Conservation (phyloP, 2,888 invertebrate species). For the Lymantria monacha region DNA sequence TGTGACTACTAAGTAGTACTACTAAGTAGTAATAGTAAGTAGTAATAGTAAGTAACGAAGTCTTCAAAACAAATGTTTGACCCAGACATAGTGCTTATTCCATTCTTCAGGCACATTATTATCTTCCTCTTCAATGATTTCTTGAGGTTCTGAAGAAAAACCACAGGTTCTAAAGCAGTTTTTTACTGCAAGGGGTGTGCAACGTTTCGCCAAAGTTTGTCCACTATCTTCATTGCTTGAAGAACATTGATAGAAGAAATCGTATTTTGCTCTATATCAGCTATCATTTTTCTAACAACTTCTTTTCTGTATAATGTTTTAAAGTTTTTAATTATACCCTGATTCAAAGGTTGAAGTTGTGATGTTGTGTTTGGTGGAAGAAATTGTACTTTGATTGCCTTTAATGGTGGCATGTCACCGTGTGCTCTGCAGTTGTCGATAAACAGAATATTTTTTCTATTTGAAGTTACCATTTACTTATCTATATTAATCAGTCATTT, state of each 20-base stretch:
- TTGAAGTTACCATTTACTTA: background rate
- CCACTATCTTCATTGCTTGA: no score
- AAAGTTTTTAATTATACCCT: background rate
- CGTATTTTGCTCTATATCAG: background rate
- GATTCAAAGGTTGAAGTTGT: background rate
- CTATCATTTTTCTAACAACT: background rate
- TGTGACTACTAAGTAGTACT: no score
- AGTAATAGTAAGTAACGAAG: background rate
- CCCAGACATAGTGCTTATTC: background rate
- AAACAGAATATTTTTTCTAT: slow-evolving; percentile 7
- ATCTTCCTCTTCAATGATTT: no score
- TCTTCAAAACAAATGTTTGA: background rate
- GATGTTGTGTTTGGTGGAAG: background rate
- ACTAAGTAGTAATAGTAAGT: no score
- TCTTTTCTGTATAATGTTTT: no score
- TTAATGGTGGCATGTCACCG: slow-evolving; percentile 16
- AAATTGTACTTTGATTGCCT: background rate
- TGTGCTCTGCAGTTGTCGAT: slow-evolving; percentile 19
- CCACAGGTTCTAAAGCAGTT: no score
- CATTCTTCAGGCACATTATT: no score
- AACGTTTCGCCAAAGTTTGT: background rate
- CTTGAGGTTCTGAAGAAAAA: no score
- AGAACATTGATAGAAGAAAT: no score
- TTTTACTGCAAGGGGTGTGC: background rate
- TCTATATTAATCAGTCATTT: slow-evolving; percentile 2